Evolutionary conservation across 1,140 invertebrate genomes (phyloP), one percentile per base, ranked within the genome.

Genomic region (Nixonia krombeini): DNA sequence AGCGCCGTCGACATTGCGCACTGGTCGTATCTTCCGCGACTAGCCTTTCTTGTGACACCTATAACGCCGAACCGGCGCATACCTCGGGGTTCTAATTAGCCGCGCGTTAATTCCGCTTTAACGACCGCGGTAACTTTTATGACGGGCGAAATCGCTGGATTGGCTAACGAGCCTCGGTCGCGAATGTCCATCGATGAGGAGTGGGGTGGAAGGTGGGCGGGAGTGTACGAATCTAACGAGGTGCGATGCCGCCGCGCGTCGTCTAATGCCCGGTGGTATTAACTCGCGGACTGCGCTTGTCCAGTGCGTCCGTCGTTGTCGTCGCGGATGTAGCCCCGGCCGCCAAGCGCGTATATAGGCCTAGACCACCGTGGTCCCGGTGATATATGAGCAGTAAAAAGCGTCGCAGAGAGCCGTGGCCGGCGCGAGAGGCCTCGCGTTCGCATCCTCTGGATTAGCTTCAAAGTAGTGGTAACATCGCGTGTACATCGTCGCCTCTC

Each of bases 361-460:
- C 18, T 42, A 44, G 62, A 68, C 46, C 64, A 49, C 50, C 50
- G 16, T 31, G 38, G 38, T 21, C 35, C 37, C 26, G 42, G 49
- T 71, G 63, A 71, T 73, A 71, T 70, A 73, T 46, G 63, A 62
- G 53, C 64, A 68, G 47, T 70, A 73, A 73, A 73, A 68, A 68
- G 47, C 58, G 56, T 71, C 59, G 51, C 50, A 56, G 40, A 42
- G 38, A 56, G 31, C 41, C 37, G 25, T 15, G 10, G 52, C 29
- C 26, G 29, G 17, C 16, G 45, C 45, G 8, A 58, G 38, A 50
- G 49, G 50, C 29, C 25, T 23, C 33, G 42, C 16, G 18, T 26
- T 31, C 37, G 5, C 15, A 29, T n/a, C 26, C 33, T 55, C 33
- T 29, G 46, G 42, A 62, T 62, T 53, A 62, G 58, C 40, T 64